phyloP scores from a whole-genome alignment of 2,113 vertebrate species.

The Phocoena sinus region DNA sequence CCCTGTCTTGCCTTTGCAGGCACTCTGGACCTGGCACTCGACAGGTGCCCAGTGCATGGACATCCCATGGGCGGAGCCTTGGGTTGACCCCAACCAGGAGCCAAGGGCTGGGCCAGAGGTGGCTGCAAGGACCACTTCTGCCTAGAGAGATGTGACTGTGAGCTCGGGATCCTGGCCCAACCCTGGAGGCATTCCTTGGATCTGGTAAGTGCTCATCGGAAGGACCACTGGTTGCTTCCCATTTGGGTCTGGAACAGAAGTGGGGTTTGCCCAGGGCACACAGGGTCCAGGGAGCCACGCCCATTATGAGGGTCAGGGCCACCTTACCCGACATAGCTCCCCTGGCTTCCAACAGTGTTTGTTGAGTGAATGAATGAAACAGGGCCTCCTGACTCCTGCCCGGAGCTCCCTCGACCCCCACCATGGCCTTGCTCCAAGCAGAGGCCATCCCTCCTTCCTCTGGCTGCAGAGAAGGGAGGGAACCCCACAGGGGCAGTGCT shows the following conservation, averaged over 20 bases:
- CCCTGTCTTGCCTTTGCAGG: not conserved
- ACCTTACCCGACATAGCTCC: fast-evolving
- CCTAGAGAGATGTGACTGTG: not conserved
- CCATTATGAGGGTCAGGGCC: fast-evolving
- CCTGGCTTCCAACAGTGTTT: not conserved
- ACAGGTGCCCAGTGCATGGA: not conserved
- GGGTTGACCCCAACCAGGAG: not conserved
- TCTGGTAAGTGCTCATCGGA: not conserved
- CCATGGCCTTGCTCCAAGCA: not conserved
- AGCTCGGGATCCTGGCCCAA: not conserved
- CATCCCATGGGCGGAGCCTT: not conserved
- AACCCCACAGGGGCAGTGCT: not conserved
- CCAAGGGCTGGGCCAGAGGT: not conserved
- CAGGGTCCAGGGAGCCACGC: not conserved
- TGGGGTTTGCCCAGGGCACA: not conserved
- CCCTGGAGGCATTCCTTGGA: fast-evolving
- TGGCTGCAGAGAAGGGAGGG: not conserved
- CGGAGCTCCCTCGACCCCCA: not conserved
- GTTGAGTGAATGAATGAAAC: not conserved
- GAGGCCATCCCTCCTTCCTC: not conserved
- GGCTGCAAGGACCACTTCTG: not conserved
- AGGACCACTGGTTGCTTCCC: not conserved
- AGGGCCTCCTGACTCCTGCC: not conserved
- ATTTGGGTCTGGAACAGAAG: not conserved
- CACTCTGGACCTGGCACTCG: fast-evolving